phyloP scores from a whole-genome alignment of 1,140 invertebrate species.

The Trachymyrmex cornetzi region DNA sequence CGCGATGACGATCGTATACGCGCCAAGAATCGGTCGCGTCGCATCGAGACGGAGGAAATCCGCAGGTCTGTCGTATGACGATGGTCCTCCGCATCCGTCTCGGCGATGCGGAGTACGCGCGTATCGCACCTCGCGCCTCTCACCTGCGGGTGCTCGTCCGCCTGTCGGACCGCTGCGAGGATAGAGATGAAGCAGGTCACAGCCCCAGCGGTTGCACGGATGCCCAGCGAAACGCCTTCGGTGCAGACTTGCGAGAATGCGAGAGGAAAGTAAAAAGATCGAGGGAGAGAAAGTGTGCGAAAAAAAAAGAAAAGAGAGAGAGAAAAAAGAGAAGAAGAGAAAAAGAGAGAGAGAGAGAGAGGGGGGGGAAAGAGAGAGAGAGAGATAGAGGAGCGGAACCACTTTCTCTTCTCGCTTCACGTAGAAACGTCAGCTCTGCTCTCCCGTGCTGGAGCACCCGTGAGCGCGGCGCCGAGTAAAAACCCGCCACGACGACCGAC shows the following conservation, averaged over 20 bases:
- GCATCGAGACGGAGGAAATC: not conserved
- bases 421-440: conserved; percentile 71
- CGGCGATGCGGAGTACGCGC: not conserved
- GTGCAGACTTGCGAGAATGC: not conserved
- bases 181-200: conserved; percentile 58
- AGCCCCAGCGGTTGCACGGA: conserved; percentile 38
- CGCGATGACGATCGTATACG: not conserved
- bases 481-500: conserved; percentile 72
- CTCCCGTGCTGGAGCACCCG: conserved; percentile 62
- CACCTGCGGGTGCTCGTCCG: conserved; percentile 67
- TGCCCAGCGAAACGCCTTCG: conserved; percentile 9
- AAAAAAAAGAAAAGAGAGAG: not conserved
- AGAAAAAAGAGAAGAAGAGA: not conserved
- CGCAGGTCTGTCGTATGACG: not conserved
- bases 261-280: not conserved
- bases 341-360: not conserved
- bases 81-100: conserved; percentile 10
- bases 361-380: not conserved
- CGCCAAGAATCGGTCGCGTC: not conserved
- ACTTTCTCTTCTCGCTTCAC: conserved; percentile 9
- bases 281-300: not conserved
- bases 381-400: not conserved
- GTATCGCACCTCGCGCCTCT: conserved; percentile 41
- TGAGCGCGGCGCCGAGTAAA: conserved; percentile 69
- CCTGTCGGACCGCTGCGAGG: conserved; percentile 61